Conservation (phyloP, 2,888 invertebrate genomes). For the Drosophila imparisetae region DNA sequence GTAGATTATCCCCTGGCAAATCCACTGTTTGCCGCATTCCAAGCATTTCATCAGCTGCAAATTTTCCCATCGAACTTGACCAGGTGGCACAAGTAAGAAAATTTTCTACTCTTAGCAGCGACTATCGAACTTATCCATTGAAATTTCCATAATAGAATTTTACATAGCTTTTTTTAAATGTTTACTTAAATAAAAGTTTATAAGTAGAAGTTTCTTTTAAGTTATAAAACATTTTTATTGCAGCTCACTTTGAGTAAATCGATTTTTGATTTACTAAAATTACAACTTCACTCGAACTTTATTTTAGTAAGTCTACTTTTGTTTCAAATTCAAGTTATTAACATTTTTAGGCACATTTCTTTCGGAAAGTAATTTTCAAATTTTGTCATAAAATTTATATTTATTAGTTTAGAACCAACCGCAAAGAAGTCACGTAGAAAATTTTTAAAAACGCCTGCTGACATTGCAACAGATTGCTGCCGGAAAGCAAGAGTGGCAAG, state of each 20-base stretch:
- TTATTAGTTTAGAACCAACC: conserved; percentile 71
- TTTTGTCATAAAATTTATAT: conserved; percentile 15
- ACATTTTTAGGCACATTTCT: conserved; percentile 33
- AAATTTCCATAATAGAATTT: too few species aligned
- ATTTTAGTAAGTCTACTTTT: background rate
- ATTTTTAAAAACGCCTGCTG: conserved; percentile 79
- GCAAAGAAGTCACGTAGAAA: conserved; percentile 84
- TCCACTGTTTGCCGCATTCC: conserved; percentile 37
- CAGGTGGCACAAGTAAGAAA: background rate
- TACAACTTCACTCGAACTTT: background rate
- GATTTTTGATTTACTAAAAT: background rate
- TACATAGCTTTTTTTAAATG: background rate
- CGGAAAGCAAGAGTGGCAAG: background rate
- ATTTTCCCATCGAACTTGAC: conserved; percentile 39
- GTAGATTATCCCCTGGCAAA: conserved; percentile 47
- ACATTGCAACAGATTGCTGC: conserved; percentile 63
- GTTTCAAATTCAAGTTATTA: conserved; percentile 2
- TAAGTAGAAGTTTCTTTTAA: background rate
- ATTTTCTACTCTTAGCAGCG: background rate
- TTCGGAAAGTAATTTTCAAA: conserved; percentile 22
- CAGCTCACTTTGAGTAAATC: background rate
- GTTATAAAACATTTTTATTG: background rate
- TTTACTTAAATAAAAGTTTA: background rate
- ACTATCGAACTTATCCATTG: background rate
- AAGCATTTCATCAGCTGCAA: conserved; percentile 49